Conservation (phyloP, 2,113 vertebrate genomes). For the Mirza zaza region DNA sequence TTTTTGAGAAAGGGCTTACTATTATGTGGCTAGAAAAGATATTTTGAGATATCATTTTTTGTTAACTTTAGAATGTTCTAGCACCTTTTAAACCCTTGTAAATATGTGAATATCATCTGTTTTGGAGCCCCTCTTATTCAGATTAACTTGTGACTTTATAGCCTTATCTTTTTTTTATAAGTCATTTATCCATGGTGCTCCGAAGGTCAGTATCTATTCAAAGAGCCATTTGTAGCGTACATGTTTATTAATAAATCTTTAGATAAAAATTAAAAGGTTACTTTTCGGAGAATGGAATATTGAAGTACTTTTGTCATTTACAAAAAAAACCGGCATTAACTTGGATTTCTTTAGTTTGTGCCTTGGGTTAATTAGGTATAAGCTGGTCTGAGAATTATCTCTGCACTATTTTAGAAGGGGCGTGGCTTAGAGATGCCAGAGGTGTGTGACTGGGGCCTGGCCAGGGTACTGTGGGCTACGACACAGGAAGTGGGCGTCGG, state of each 20-base stretch:
- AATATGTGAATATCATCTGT: neutral
- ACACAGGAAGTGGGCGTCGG: neutral
- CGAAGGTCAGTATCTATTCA: neutral
- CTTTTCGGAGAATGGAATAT: neutral
- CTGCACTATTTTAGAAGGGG: neutral
- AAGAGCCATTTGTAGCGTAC: neutral
- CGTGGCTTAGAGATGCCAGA: neutral
- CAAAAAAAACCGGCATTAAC: neutral
- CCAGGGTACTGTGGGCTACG: rapidly evolving
- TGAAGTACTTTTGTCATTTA: neutral
- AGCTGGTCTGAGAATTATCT: neutral
- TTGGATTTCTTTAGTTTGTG: neutral
- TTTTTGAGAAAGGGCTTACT: slow-evolving; percentile 23
- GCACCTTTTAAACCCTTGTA: neutral
- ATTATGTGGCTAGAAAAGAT: neutral
- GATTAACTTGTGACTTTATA: neutral
- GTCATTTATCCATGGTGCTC: neutral
- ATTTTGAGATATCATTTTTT: neutral
- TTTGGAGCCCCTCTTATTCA: neutral
- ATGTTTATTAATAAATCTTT: neutral
- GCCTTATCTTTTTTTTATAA: neutral
- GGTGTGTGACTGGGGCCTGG: neutral
- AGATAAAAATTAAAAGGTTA: neutral
- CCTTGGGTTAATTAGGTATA: neutral
- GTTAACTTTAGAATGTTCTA: neutral